Conservation (phyloP, 1,140 invertebrate genomes). For the Phocides pigmalion region DNA sequence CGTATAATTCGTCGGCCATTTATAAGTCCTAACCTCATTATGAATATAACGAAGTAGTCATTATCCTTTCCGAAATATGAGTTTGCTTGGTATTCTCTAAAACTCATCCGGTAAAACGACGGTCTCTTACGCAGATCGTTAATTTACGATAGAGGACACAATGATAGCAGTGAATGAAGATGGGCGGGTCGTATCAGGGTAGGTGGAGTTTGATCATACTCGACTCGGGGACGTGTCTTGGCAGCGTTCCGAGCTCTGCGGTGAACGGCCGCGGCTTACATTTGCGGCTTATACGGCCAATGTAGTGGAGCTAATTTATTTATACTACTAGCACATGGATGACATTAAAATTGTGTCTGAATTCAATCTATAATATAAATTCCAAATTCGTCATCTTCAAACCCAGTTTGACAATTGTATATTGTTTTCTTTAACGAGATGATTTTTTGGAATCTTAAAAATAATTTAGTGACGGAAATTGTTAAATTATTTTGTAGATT, state of each 20-base stretch:
- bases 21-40: constrained; percentile 24
- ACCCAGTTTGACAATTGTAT: no score
- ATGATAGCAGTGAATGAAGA: constrained; percentile 54
- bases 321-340: neutral
- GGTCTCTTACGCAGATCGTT: constrained; percentile 51
- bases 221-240: constrained; percentile 23
- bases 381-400: no score
- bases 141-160: constrained; percentile 65
- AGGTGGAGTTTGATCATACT: constrained; percentile 32
- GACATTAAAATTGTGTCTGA: neutral
- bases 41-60: constrained; percentile 34
- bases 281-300: neutral
- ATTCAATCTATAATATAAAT: no score
- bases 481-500: no score
- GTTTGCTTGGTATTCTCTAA: constrained; percentile 42
- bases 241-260: constrained; percentile 20
- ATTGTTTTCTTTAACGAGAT: no score
- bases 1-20: constrained; percentile 16
- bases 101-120: constrained; percentile 48
- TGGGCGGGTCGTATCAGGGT: constrained; percentile 48
- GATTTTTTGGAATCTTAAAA: no score
- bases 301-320: neutral
- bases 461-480: no score
- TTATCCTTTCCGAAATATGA: constrained; percentile 45
- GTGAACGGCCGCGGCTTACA: neutral